Evolutionary conservation across 2,113 vertebrate genomes (phyloP).

Genomic region (Xiphophorus hellerii): DNA sequence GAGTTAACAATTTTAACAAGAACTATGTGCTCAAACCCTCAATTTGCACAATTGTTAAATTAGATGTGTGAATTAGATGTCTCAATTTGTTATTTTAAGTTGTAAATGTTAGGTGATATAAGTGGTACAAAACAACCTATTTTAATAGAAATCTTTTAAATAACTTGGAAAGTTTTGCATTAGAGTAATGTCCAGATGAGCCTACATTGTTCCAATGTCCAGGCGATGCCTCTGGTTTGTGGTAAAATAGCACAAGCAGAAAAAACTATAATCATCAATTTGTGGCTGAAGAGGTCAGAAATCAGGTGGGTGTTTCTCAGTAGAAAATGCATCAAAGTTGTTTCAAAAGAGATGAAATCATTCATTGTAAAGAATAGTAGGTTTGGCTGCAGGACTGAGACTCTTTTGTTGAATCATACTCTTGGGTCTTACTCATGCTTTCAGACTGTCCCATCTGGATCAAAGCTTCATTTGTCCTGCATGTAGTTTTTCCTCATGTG

Average conservation of each 20-base stretch:
- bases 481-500: conserved; percentile 43
- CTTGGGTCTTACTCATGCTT: conserved; percentile 48
- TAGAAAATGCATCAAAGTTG: conserved; percentile 55
- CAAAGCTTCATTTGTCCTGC: conserved; percentile 55
- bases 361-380: conserved; percentile 43
- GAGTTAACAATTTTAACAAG: background rate
- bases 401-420: conserved; percentile 64
- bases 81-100: background rate
- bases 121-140: background rate
- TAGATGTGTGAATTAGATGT: no score
- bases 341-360: conserved; percentile 51
- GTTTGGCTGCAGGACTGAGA: conserved; percentile 62
- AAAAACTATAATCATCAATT: background rate
- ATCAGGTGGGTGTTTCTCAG: conserved; percentile 2
- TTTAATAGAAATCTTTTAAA: background rate
- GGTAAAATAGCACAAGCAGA: background rate
- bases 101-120: background rate
- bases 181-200: background rate
- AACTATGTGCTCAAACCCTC: background rate
- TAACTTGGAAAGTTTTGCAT: background rate
- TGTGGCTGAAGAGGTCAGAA: background rate
- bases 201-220: background rate
- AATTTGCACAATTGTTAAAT: background rate
- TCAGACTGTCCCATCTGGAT: conserved; percentile 58
- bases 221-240: background rate